Evolutionary conservation across 2,797 vertebrate species (phyloP).

Genomic region (Tachyglossus aculeatus): DNA sequence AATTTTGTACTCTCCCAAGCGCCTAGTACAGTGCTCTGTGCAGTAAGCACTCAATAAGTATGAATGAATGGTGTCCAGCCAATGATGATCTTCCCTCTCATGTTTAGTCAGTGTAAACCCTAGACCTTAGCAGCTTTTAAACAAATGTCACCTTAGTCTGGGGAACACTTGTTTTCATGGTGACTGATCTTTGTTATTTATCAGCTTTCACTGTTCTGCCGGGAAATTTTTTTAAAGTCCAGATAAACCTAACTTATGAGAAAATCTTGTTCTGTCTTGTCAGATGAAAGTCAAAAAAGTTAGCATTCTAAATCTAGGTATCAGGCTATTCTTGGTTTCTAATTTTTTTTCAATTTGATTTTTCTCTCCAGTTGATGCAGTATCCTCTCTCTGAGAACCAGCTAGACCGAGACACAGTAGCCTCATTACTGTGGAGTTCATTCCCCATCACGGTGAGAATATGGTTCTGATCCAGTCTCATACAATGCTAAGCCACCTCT

Average conservation of each 20-base stretch:
- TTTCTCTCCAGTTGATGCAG: conserved; percentile 31
- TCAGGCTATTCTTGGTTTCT: background rate
- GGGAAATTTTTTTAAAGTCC: background rate
- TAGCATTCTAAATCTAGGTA: background rate
- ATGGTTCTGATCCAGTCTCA: background rate
- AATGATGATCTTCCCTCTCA: no score
- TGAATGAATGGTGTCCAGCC: no score
- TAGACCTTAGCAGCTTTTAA: no score
- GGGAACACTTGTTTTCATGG: no score
- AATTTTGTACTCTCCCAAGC: no score
- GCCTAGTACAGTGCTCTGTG: no score
- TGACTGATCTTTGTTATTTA: no score
- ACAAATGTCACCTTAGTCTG: no score
- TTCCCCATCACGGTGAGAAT: conserved; percentile 39
- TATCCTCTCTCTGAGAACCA: conserved; percentile 37
- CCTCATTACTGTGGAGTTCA: conserved; percentile 20
- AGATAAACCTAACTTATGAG: background rate
- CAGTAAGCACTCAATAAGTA: no score
- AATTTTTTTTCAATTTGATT: accelerated
- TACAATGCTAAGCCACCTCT: background rate
- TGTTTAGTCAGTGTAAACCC: no score
- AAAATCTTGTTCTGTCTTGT: background rate
- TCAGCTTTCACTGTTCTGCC: no score
- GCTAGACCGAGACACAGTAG: conserved; percentile 37
- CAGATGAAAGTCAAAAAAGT: background rate